Evolutionary conservation across 2,797 vertebrate genomes (phyloP), one percentile per base, ranked within the genome.

Genomic region (Taenioides sp.): DNA sequence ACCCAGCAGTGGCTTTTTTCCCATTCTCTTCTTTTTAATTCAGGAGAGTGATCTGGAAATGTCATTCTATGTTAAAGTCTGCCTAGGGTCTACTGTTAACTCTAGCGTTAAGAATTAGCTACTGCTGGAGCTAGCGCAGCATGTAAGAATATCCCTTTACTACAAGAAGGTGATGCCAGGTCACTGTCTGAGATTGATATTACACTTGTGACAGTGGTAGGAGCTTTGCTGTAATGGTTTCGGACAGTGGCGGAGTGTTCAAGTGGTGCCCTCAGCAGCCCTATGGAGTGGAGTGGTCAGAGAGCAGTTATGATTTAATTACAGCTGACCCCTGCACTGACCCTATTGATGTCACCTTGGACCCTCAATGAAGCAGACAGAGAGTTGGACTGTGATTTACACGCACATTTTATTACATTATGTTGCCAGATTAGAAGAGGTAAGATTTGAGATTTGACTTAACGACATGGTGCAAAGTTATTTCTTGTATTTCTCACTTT

Each of bases 41-140:
- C 83, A 84, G 74, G 71, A 84, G 76, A 84, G 85, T 82, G 89
- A 91, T 90, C 87, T 89, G 85, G 90, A 92, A 92, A 93, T 86
- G 87, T 91, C 88, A 88, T 76, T 78, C 78, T 82, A 80, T 82
- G 83, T 90, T 87, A 84, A 75, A 84, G 80, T 90, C 87, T 85
- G 80, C 84, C 89, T 23, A 50, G 40, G 85, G 87, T 90, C 80
- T 77, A 78, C 69, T 78, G 74, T 77, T 63, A 87, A 84, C 71
- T 87, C 84, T 76, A 83, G 84, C 85, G 68, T 90, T 86, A 90
- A 86, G 80, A 86, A 89, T 88, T 85, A 89, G 70, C 72, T 86
- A 85, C 79, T 77, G 86, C 84, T 79, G 72, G 68, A 58, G 80
- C 82, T 20, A 79, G 80, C 76, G 72, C 79, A 69, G 74, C 73